Evolutionary conservation across 2,113 vertebrate genomes (phyloP).

Genomic region (Tympanuchus pallidicinctus): DNA sequence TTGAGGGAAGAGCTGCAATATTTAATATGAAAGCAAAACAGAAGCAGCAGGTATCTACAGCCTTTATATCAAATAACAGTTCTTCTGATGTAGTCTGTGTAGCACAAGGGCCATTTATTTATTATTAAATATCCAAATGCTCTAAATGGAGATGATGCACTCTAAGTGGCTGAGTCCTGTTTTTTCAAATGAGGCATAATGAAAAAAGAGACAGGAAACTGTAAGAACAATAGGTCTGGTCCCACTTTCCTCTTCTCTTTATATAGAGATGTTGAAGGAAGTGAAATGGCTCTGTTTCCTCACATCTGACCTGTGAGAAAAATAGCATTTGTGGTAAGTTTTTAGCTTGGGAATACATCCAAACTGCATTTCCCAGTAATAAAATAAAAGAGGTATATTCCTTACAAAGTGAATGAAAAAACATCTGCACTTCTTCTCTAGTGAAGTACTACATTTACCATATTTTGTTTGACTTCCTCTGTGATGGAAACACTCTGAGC

Average conservation of each 20-base stretch:
- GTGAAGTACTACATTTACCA: not conserved
- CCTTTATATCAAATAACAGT: not conserved
- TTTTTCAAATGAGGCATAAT: conserved; percentile 19
- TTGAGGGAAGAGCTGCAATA: not conserved
- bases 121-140: not conserved
- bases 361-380: conserved; percentile 31
- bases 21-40: not conserved
- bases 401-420: conserved; percentile 20
- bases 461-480: not conserved
- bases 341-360: conserved; percentile 52
- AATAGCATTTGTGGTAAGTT: conserved; percentile 34
- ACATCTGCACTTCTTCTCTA: not conserved
- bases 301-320: conserved; percentile 62
- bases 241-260: conserved; percentile 58
- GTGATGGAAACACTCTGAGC: not conserved
- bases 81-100: not conserved
- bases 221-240: conserved; percentile 64
- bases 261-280: conserved; percentile 59
- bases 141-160: not conserved
- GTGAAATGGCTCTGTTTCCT: conserved; percentile 59
- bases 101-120: not conserved
- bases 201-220: conserved; percentile 50
- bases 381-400: conserved; percentile 4
- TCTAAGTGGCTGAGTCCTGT: not conserved
- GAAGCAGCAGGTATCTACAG: not conserved